Percentiles rank a stretch among this genome's conserved stretches.
Conservation (phyloP, 2,113 vertebrate species). For the Engraulis encrasicolus region DNA sequence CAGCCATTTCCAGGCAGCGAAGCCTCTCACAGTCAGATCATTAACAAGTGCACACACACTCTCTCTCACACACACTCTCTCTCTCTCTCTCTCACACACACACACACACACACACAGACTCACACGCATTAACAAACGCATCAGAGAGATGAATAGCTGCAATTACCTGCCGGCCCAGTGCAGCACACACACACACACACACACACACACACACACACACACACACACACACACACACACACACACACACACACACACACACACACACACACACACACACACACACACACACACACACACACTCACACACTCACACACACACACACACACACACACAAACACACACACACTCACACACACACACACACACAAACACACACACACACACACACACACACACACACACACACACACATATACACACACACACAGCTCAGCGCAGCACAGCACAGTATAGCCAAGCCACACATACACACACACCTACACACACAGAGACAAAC, state of each 20-base stretch:
- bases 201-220: neutral
- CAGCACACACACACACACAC: neutral
- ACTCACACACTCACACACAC: neutral
- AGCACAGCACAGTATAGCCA: too few relatives aligned
- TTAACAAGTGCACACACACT: too few relatives aligned
- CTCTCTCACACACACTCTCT: too few relatives aligned
- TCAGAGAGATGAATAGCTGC: conserved; percentile 61
- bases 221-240: neutral
- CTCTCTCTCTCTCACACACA: too few relatives aligned
- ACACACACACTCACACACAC: neutral
- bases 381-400: neutral
- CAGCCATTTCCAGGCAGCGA: conserved; percentile 27
- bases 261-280: conserved; percentile 14
- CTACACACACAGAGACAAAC: neutral
- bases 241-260: conserved; percentile 3
- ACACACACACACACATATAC: neutral
- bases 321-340: neutral
- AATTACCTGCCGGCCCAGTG: conserved; percentile 51
- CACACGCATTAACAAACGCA: conserved; percentile 53
- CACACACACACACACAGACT: too few relatives aligned
- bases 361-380: neutral
- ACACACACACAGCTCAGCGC: neutral
- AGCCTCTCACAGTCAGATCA: too few relatives aligned
- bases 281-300: conserved; percentile 21
- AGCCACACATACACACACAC: neutral